Conservation (phyloP, 2,888 invertebrate genomes). For the Chrysolina oricalcia region DNA sequence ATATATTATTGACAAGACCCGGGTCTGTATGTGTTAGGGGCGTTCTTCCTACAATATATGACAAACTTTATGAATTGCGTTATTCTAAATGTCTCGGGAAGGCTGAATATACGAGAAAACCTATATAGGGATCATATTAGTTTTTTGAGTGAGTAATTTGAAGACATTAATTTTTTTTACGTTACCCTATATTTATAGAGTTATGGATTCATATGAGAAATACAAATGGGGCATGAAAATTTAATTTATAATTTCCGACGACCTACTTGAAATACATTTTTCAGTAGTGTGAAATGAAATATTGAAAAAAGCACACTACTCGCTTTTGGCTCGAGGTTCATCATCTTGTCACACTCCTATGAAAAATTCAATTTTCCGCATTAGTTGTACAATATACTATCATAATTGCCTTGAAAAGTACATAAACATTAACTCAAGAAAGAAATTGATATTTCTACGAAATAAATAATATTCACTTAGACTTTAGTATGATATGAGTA, state of each 20-base stretch:
- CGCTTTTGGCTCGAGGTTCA: too few relatives aligned
- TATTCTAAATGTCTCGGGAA: not conserved
- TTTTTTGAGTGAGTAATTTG: conserved; percentile 14
- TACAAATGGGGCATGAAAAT: conserved; percentile 72
- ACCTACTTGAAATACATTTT: too few relatives aligned
- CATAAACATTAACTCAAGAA: too few relatives aligned
- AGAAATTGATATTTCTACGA: too few relatives aligned
- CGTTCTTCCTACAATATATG: not conserved
- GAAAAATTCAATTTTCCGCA: too few relatives aligned
- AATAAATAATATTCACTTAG: too few relatives aligned
- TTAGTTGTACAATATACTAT: too few relatives aligned
- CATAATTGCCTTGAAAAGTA: too few relatives aligned
- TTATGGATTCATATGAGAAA: conserved; percentile 72
- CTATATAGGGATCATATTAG: conserved; percentile 26
- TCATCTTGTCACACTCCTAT: too few relatives aligned
- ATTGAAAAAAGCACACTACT: too few relatives aligned
- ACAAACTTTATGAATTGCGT: not conserved
- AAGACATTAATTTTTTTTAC: conserved; percentile 68
- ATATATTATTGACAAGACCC: conserved; percentile 74
- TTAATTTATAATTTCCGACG: conserved; percentile 63
- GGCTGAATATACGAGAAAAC: not conserved
- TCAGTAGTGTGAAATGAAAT: too few relatives aligned
- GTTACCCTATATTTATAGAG: conserved; percentile 57
- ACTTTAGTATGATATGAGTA: too few relatives aligned
- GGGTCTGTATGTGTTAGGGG: conserved; percentile 31